Evolutionary conservation across 2,888 invertebrate genomes (phyloP).

Genomic region (Clitarchus hookeri): DNA sequence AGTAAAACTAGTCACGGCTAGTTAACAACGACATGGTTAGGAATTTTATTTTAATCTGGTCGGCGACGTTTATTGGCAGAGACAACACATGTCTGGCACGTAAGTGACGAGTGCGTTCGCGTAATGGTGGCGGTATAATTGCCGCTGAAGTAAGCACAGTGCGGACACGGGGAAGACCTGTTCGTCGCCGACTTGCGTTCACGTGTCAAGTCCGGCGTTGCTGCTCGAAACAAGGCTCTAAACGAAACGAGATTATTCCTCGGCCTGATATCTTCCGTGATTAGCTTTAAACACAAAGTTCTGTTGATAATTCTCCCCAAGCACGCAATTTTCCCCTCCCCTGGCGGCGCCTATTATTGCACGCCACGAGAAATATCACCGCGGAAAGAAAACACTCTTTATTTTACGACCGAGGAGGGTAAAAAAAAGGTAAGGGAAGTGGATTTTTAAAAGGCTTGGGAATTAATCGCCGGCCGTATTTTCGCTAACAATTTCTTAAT

Average conservation of each 20-base stretch:
- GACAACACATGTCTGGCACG: no score
- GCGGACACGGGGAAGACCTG: no score
- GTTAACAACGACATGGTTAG: no score
- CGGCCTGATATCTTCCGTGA: slow-evolving; percentile 1
- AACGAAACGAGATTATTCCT: slow-evolving; percentile 9
- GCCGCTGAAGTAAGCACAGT: no score
- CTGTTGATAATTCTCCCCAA: not conserved
- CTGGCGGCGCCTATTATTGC: not conserved
- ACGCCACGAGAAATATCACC: not conserved
- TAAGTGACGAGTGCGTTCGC: no score
- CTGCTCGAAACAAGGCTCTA: not conserved
- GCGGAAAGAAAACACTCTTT: not conserved
- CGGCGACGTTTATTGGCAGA: no score
- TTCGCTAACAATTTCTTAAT: slow-evolving; percentile 26
- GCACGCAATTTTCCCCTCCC: not conserved
- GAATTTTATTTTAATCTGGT: no score
- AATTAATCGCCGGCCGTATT: slow-evolving; percentile 10
- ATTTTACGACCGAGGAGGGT: not conserved
- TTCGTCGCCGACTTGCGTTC: no score
- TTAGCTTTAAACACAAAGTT: not conserved
- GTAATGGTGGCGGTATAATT: no score
- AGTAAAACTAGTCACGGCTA: no score
- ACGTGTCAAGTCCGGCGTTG: not conserved
- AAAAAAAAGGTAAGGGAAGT: not conserved
- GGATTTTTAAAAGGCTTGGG: not conserved